Conservation (phyloP, 1,140 invertebrate species). For the Papilio glaucus region DNA sequence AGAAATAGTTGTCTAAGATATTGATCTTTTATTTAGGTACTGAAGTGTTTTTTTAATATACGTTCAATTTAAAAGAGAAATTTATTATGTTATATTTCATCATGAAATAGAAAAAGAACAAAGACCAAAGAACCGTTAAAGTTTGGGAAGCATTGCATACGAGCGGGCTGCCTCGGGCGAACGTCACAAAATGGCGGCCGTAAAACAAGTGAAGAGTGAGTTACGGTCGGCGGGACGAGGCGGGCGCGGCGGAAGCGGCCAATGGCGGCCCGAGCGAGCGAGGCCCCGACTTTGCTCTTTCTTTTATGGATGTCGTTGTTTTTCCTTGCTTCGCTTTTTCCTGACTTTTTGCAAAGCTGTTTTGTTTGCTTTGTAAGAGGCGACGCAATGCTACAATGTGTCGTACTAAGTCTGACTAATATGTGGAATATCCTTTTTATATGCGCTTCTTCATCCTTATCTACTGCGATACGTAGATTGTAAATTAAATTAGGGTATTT, state of each 20-base stretch:
- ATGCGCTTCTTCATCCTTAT: slow-evolving; percentile 42
- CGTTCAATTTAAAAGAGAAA: too few relatives aligned
- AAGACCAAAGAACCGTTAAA: background rate
- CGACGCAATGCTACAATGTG: slow-evolving; percentile 65
- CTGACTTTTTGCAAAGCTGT: slow-evolving; percentile 80
- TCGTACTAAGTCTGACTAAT: slow-evolving; percentile 58
- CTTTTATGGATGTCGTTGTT: slow-evolving; percentile 79
- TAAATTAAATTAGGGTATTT: slow-evolving; percentile 39
- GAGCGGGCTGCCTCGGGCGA: slow-evolving; percentile 66
- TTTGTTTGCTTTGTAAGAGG: slow-evolving; percentile 79
- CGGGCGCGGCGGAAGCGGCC: slow-evolving; percentile 52
- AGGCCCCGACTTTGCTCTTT: slow-evolving; percentile 78
- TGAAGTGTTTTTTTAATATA: too few relatives aligned
- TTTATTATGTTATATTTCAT: too few relatives aligned
- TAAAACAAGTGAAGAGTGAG: slow-evolving; percentile 83
- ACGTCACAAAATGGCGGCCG: slow-evolving; percentile 83
- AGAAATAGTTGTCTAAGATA: too few relatives aligned
- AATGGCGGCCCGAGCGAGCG: slow-evolving; percentile 76
- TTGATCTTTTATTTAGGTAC: too few relatives aligned
- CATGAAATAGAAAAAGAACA: background rate
- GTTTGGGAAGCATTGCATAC: slow-evolving; percentile 10
- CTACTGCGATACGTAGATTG: slow-evolving; percentile 39
- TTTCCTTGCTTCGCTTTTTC: slow-evolving; percentile 79
- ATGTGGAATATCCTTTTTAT: slow-evolving; percentile 49
- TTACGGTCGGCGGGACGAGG: slow-evolving; percentile 66